Percentiles rank a stretch among this genome's conserved stretches.
These are phyloP conservation scores for Agrotis exclamationis DNA, from an alignment of 2,888 invertebrate species.

Conservation along the genomic window DNA sequence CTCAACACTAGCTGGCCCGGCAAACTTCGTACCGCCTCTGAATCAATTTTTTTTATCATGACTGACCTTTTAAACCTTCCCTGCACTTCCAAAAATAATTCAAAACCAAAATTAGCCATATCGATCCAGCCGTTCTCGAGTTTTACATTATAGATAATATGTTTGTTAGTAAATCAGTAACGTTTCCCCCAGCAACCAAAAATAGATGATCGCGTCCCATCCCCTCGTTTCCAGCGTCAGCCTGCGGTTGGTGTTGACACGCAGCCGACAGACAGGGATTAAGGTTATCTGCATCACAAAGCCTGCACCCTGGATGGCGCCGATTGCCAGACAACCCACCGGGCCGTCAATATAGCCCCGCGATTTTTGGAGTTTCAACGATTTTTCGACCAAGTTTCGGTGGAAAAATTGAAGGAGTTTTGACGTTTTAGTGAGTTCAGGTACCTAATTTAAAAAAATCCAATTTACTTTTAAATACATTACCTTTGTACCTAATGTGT, in stretches of 20 bases:
- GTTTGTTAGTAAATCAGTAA: background rate
- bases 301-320: constrained; percentile 74
- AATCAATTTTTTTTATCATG: no score
- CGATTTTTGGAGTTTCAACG: constrained; percentile 33
- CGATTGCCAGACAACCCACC: constrained; percentile 64
- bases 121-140: no score
- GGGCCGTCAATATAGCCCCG: constrained; percentile 22
- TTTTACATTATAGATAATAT: no score
- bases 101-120: no score
- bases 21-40: no score
- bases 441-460: background rate
- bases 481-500: background rate
- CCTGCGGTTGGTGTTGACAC: constrained; percentile 86
- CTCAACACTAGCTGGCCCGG: no score
- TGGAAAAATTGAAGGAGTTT: background rate
- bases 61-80: no score
- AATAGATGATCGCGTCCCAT: constrained; percentile 59
- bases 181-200: background rate
- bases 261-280: constrained; percentile 89
- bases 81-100: no score
- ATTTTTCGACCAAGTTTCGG: constrained; percentile 16
- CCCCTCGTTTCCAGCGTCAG: constrained; percentile 60
- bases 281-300: constrained; percentile 90
- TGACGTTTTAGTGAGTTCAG: background rate
- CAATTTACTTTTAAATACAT: background rate